A percentile compares a stretch with the other conserved stretches of the same genome.
Conservation (phyloP, 2,797 vertebrate species). For the Danio aesculapii region DNA sequence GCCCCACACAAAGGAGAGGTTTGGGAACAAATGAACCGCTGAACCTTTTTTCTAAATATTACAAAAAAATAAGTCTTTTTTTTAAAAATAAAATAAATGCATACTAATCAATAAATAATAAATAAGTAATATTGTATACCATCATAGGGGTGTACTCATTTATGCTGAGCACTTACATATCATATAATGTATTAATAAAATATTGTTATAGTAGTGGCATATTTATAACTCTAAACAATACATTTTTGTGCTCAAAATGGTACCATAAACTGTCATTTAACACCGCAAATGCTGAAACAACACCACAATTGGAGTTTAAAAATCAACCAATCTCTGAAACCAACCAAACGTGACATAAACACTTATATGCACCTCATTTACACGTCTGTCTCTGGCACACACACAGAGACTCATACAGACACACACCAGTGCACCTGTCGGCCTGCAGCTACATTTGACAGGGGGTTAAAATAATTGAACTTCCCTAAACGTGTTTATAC, state of each 20-base stretch:
- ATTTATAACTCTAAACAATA: no score
- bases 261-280: not conserved
- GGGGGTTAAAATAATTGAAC: slow-evolving; percentile 68
- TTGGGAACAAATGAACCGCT: no score
- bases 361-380: slow-evolving; percentile 5
- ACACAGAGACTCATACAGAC: slow-evolving; percentile 30
- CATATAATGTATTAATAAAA: no score
- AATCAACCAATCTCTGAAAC: not conserved
- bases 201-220: no score
- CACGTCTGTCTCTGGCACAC: not conserved
- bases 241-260: not conserved
- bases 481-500: slow-evolving; percentile 71
- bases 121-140: no score
- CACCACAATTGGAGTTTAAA: not conserved
- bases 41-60: no score
- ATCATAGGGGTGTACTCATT: no score
- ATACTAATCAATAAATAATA: no score
- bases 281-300: not conserved
- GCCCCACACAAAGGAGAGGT: no score
- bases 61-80: no score
- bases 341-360: slow-evolving; percentile 44
- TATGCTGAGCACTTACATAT: no score
- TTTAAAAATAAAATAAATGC: no score
- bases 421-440: slow-evolving; percentile 49
- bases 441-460: slow-evolving; percentile 60